Percentiles rank a stretch among this genome's conserved stretches.
Evolutionary conservation across 2,113 vertebrate species (phyloP).

Genomic region (Enhydra lutris): DNA sequence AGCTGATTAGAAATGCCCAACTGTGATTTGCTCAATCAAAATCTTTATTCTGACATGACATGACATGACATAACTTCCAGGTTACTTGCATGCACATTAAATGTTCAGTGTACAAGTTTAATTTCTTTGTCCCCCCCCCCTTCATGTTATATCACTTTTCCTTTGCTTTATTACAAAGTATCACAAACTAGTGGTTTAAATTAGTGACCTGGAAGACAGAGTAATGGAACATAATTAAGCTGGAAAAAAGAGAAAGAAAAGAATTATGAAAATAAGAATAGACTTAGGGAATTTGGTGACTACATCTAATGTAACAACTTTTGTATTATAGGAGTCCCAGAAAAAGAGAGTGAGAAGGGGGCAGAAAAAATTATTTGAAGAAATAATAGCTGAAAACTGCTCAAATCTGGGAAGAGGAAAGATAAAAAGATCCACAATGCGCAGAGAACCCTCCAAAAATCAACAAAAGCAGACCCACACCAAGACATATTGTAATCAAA

Average conservation of each 20-base stretch:
- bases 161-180: not conserved
- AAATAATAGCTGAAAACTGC: not conserved
- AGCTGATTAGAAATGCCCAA: not conserved
- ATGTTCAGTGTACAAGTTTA: not conserved
- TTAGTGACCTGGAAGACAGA: not conserved
- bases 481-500: not conserved
- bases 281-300: not conserved
- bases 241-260: not conserved
- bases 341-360: not conserved
- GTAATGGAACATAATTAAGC: not conserved
- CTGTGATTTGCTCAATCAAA: not conserved
- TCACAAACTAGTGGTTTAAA: not conserved
- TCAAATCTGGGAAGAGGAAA: not conserved
- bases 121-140: not conserved
- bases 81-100: not conserved
- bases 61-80: not conserved
- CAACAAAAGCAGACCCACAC: not conserved
- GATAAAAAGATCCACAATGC: not conserved
- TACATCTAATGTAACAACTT: not conserved
- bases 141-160: not conserved
- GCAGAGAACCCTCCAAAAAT: not conserved
- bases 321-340: not conserved
- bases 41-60: not conserved
- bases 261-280: not conserved
- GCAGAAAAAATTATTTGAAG: not conserved